A percentile compares a stretch with the other conserved stretches of the same genome.
Conservation (phyloP, 2,797 vertebrate species). For the Cephalopachus bancanus region DNA sequence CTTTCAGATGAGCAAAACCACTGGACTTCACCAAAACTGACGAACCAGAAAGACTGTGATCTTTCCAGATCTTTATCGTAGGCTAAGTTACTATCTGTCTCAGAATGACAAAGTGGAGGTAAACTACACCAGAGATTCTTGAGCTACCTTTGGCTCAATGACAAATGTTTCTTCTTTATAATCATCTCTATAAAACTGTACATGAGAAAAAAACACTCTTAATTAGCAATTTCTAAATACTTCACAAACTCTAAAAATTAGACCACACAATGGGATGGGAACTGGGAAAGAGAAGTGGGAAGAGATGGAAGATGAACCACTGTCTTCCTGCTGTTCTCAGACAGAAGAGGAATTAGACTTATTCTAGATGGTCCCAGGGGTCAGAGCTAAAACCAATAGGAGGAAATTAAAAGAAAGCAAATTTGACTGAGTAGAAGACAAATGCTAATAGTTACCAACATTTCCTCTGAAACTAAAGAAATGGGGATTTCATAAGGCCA, state of each 20-base stretch:
- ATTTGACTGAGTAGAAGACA: background rate
- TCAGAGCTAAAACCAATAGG: background rate
- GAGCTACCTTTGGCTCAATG: background rate
- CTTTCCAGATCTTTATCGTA: background rate
- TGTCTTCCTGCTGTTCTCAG: background rate
- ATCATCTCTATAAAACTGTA: background rate
- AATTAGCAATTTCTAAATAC: background rate
- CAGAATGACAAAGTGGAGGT: background rate
- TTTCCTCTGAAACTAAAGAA: background rate
- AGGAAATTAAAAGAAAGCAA: slow-evolving; percentile 9
- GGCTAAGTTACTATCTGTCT: background rate
- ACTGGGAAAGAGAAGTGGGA: background rate
- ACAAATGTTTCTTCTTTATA: background rate
- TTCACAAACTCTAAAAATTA: background rate
- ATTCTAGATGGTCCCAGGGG: background rate
- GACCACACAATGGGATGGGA: background rate
- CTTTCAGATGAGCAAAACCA: background rate
- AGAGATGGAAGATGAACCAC: background rate
- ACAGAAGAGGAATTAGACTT: background rate
- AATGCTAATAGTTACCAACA: background rate
- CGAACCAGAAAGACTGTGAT: background rate
- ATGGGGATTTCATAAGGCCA: background rate
- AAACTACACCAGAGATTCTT: background rate
- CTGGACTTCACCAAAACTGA: background rate
- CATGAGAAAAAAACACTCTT: background rate